Percentiles rank a stretch among this genome's conserved stretches.
Evolutionary conservation across 1,140 invertebrate genomes (phyloP).

Genomic region (Eriocheir sinensis): DNA sequence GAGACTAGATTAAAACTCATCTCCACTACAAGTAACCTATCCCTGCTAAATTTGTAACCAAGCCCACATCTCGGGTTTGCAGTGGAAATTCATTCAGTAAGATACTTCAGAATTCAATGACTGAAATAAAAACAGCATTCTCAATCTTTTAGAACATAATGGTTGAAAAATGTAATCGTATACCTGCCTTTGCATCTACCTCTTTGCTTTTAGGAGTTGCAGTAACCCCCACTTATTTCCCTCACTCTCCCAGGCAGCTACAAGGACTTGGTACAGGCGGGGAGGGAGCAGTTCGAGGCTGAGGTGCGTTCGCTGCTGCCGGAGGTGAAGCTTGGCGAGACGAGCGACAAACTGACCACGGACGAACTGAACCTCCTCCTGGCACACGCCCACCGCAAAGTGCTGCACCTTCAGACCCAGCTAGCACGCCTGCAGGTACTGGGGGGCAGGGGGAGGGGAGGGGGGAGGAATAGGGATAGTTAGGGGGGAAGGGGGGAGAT

Average conservation of each 20-base stretch:
- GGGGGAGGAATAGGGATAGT: not conserved
- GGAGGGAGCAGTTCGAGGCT: slow-evolving; percentile 82
- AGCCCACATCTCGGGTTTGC: no score
- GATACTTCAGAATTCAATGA: no score
- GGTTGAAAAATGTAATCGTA: no score
- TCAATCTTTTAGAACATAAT: no score
- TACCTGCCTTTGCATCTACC: no score
- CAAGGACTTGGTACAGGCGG: slow-evolving; percentile 82
- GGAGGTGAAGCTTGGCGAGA: slow-evolving; percentile 81
- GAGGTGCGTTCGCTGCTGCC: slow-evolving; percentile 82
- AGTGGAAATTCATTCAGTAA: no score
- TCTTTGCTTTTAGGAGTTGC: no score
- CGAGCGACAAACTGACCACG: slow-evolving; percentile 81
- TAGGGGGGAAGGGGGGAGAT: not conserved
- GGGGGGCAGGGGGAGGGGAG: not conserved
- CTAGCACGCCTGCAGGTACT: slow-evolving; percentile 85
- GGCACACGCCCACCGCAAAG: slow-evolving; percentile 84
- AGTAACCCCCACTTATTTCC: no score
- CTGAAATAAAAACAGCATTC: no score
- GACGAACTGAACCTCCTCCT: slow-evolving; percentile 83
- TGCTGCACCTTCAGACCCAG: slow-evolving; percentile 88
- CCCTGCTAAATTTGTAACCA: no score
- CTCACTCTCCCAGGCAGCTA: slow-evolving; percentile 80
- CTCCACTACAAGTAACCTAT: no score
- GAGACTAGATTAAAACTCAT: no score